These are phyloP conservation scores for Drosophila ercepeae DNA, from an alignment of 1,140 invertebrate species.

Conservation along the genomic window DNA sequence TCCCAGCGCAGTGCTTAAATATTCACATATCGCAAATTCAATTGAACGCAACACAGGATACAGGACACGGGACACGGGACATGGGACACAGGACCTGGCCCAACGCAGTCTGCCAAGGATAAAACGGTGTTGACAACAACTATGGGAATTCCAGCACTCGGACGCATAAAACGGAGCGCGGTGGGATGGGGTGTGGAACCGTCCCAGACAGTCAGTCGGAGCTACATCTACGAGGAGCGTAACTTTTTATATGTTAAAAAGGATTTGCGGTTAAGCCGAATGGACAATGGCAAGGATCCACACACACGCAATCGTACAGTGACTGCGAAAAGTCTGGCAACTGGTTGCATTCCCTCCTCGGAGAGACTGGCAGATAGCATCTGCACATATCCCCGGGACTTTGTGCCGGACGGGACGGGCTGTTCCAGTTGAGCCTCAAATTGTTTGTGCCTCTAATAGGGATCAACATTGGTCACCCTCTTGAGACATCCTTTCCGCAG, in stretches of 20 bases:
- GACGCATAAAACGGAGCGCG: not conserved
- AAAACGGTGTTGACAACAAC: constrained; percentile 82
- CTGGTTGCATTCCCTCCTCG: constrained; percentile 59
- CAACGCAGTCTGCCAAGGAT: constrained; percentile 65
- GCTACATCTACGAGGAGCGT: constrained; percentile 56
- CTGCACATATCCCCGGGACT: constrained; percentile 69
- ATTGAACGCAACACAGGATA: constrained; percentile 70
- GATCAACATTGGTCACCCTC: constrained; percentile 78
- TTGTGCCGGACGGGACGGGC: constrained; percentile 25
- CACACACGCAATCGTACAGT: constrained; percentile 1
- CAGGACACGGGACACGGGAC: constrained; percentile 43
- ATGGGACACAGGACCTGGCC: constrained; percentile 50
- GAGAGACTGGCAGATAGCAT: constrained; percentile 59
- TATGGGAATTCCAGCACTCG: constrained; percentile 66
- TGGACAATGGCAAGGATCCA: constrained; percentile 62
- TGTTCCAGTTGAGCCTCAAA: constrained; percentile 44
- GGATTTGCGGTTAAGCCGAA: constrained; percentile 80
- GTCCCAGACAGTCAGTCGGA: constrained; percentile 20
- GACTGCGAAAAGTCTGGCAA: constrained; percentile 50
- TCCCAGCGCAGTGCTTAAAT: constrained; percentile 79
- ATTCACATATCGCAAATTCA: constrained; percentile 83
- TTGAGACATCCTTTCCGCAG: constrained; percentile 53
- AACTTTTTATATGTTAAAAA: constrained; percentile 83
- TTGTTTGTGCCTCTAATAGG: constrained; percentile 79
- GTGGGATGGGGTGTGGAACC: too few relatives aligned